phyloP scores from a whole-genome alignment of 2,888 invertebrate species.

The Catocala fraxini region DNA sequence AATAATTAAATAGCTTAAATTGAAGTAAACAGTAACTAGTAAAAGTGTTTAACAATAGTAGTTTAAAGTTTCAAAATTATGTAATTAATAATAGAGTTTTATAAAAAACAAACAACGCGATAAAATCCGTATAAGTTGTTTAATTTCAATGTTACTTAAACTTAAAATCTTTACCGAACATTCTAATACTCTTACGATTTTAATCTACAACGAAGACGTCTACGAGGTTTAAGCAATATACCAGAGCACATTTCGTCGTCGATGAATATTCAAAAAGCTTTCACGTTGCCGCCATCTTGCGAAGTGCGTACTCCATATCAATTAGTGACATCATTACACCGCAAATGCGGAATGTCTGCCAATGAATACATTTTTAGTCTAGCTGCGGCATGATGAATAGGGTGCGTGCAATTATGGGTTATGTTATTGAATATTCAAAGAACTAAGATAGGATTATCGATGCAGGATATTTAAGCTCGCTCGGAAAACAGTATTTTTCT shows the following conservation, averaged over 20 bases:
- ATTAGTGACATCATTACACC: slow-evolving; percentile 62
- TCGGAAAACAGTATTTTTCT: not conserved
- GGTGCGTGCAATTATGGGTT: slow-evolving; percentile 17
- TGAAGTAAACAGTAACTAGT: no score
- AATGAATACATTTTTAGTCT: slow-evolving; percentile 56
- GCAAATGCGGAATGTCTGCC: slow-evolving; percentile 44
- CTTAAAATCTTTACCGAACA: no score
- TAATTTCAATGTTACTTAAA: no score
- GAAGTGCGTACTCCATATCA: slow-evolving; percentile 65
- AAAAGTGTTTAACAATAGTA: no score
- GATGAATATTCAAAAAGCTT: slow-evolving; percentile 69
- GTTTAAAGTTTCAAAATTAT: no score
- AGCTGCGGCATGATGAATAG: slow-evolving; percentile 39
- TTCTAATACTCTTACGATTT: not conserved
- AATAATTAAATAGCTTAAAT: no score
- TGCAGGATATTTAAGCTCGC: not conserved
- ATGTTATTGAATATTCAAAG: slow-evolving; percentile 13
- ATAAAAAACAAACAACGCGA: no score
- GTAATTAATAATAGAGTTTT: no score
- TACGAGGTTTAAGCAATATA: slow-evolving; percentile 23
- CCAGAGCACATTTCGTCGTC: slow-evolving; percentile 48
- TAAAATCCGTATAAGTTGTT: no score
- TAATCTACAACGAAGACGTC: slow-evolving; percentile 5
- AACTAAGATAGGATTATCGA: not conserved
- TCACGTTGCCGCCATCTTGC: slow-evolving; percentile 59